A percentile compares a stretch with the other conserved stretches of the same genome.
Conservation (phyloP, 2,888 invertebrate species). For the Arrhopalites spinosus region DNA sequence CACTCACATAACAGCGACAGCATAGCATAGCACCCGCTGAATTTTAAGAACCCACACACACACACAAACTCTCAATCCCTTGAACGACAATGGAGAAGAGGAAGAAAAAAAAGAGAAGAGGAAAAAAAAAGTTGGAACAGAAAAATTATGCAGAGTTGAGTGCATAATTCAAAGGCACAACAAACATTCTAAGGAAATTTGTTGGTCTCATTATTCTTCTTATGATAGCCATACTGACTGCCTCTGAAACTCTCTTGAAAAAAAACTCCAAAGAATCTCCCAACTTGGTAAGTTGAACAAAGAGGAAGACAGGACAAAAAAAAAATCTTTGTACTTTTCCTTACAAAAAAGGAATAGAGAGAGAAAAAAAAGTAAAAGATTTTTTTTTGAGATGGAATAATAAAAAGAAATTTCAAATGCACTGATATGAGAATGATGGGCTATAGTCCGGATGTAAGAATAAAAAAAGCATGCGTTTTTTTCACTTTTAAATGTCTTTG, state of each 20-base stretch:
- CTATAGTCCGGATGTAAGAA: conserved; percentile 16
- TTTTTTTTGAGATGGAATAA: background rate
- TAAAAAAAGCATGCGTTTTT: conserved; percentile 19
- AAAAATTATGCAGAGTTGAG: conserved; percentile 33
- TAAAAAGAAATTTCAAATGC: background rate
- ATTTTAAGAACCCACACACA: conserved; percentile 10
- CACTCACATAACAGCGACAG: background rate
- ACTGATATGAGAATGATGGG: conserved; percentile 3
- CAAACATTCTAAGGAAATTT: conserved; percentile 22
- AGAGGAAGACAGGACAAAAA: background rate
- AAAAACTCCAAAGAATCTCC: background rate
- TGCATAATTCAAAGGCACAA: conserved; percentile 22
- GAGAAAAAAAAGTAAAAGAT: background rate
- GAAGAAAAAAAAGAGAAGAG: background rate
- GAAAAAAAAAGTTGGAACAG: conserved; percentile 9
- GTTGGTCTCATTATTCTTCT: conserved; percentile 13
- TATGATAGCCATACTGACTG: background rate
- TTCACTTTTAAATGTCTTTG: conserved; percentile 10
- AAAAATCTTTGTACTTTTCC: background rate
- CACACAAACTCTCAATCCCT: background rate
- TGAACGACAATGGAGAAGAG: background rate
- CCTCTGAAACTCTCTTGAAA: background rate
- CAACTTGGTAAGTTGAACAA: background rate
- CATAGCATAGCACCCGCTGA: background rate
- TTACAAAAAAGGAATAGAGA: background rate